Evolutionary conservation across 2,888 invertebrate species (phyloP).

Genomic region (Patella caerulea): DNA sequence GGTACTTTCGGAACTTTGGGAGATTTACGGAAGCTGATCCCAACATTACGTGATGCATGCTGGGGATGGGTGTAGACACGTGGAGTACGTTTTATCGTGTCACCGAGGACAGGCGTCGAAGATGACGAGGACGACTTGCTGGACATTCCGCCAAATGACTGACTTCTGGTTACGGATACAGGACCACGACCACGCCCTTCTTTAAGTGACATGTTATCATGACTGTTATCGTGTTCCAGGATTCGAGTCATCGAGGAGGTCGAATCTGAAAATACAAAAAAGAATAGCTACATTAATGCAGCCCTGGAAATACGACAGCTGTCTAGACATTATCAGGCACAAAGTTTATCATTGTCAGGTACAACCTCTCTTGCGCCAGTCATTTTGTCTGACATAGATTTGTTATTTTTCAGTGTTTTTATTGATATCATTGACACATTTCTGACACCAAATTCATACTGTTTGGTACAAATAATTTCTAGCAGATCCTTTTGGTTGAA

Average conservation of each 20-base stretch:
- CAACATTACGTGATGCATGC: slow-evolving; percentile 39
- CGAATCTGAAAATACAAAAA: slow-evolving; percentile 31
- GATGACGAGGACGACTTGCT: slow-evolving; percentile 39
- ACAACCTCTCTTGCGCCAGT: background rate
- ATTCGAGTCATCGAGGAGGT: slow-evolving; percentile 40
- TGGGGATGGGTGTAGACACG: slow-evolving; percentile 40
- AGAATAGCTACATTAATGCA: background rate
- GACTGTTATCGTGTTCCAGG: slow-evolving; percentile 12
- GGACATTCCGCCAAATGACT: slow-evolving; percentile 59
- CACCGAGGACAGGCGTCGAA: slow-evolving; percentile 58
- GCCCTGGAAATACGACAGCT: background rate
- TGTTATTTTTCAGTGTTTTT: no score
- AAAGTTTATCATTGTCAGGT: background rate
- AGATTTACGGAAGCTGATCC: slow-evolving; percentile 55
- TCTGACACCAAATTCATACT: background rate
- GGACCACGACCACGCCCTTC: slow-evolving; percentile 31
- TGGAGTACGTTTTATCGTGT: slow-evolving; percentile 52
- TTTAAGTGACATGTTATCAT: slow-evolving; percentile 38
- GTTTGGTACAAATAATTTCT: no score
- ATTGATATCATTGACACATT: background rate
- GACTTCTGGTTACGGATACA: slow-evolving; percentile 52
- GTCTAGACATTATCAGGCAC: background rate
- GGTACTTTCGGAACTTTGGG: slow-evolving; percentile 68
- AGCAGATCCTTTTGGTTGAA: no score
- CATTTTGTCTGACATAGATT: background rate